A percentile compares a stretch with the other conserved stretches of the same genome.
These are phyloP conservation scores for Falco concolor DNA, from an alignment of 2,797 vertebrate genomes.

Conservation along the genomic window DNA sequence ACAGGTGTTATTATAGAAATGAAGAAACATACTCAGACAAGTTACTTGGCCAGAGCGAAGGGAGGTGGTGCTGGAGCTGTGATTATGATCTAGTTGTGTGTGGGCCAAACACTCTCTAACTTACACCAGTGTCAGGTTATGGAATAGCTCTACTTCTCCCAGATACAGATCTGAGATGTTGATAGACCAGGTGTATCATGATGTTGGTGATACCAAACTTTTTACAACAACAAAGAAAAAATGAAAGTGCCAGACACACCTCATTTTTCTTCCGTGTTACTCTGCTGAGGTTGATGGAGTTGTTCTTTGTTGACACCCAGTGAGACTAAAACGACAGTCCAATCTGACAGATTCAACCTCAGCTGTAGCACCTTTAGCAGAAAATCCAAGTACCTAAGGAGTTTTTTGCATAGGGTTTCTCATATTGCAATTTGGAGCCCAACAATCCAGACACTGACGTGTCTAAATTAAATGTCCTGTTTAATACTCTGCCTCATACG, in stretches of 20 bases:
- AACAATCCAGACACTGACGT: accelerated
- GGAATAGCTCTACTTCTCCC: background rate
- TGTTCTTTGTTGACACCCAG: background rate
- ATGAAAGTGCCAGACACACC: background rate
- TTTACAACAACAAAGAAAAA: background rate
- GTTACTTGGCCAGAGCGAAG: background rate
- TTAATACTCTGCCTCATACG: background rate
- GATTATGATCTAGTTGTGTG: background rate
- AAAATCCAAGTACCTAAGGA: background rate
- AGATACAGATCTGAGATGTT: background rate
- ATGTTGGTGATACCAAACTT: background rate
- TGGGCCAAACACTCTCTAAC: constrained; percentile 1
- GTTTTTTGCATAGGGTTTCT: background rate
- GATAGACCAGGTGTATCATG: background rate
- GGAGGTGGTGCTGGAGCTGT: background rate
- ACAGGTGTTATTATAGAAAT: constrained; percentile 23
- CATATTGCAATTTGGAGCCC: background rate
- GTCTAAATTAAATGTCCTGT: background rate
- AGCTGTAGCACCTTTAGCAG: background rate
- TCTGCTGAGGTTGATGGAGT: background rate
- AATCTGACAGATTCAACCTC: background rate
- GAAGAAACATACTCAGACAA: constrained; percentile 7
- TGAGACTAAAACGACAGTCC: background rate
- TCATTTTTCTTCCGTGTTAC: background rate
- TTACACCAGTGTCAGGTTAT: background rate